Conservation (phyloP, 2,888 invertebrate species). For the Pristionchus maxplancki region DNA sequence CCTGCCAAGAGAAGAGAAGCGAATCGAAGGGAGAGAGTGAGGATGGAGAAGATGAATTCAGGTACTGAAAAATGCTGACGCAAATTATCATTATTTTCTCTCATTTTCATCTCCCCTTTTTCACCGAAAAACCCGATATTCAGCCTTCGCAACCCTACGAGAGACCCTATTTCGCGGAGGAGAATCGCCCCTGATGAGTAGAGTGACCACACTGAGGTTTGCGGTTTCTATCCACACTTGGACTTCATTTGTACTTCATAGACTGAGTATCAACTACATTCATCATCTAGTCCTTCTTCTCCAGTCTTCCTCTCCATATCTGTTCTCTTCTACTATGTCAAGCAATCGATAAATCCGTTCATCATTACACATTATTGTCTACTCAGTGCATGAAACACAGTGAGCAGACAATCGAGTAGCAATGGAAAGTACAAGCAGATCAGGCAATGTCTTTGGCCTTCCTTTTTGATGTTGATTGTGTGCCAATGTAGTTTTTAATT, state of each 20-base stretch:
- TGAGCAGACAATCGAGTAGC: too few species aligned
- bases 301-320: neutral
- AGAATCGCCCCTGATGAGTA: conserved; percentile 13
- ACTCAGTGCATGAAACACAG: too few species aligned
- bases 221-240: neutral
- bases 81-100: too few species aligned
- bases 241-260: neutral
- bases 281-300: neutral
- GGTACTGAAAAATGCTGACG: neutral
- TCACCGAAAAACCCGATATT: too few species aligned
- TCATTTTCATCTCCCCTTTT: too few species aligned
- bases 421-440: too few species aligned
- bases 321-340: too few species aligned
- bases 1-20: conserved; percentile 48
- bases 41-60: conserved; percentile 43
- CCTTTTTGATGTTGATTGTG: too few species aligned
- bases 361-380: too few species aligned
- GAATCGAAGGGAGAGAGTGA: conserved; percentile 42
- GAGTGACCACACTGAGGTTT: conserved; percentile 45
- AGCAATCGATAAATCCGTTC: too few species aligned
- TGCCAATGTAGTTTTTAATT: too few species aligned
- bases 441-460: too few species aligned
- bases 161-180: neutral
- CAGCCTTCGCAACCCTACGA: neutral
- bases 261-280: conserved; percentile 44